A percentile compares a stretch with the other conserved stretches of the same genome.
Evolutionary conservation across 1,140 invertebrate genomes (phyloP).

Genomic region (Drosophila santomea): DNA sequence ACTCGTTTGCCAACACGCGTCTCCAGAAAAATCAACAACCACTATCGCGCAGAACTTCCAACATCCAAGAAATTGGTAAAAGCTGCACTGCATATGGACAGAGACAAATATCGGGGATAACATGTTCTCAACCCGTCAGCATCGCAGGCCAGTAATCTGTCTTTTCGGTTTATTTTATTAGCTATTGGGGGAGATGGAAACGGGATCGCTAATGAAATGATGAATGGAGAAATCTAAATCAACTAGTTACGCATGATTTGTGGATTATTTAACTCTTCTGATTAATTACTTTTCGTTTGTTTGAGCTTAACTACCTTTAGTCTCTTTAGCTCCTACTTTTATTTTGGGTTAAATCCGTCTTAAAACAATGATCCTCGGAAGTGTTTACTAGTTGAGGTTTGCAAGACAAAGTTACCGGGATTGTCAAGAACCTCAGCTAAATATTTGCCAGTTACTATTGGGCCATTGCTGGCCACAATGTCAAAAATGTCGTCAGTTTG

Average conservation of each 20-base stretch:
- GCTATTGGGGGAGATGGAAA: not conserved
- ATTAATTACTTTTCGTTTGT: no score
- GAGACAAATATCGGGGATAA: constrained; percentile 37
- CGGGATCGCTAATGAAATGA: constrained; percentile 14
- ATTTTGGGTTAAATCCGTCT: no score
- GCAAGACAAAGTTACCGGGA: no score
- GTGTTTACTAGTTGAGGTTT: not conserved
- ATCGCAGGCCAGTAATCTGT: constrained; percentile 5
- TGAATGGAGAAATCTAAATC: constrained; percentile 4
- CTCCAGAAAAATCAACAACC: constrained; percentile 43
- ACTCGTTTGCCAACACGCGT: constrained; percentile 71
- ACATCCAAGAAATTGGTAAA: constrained; percentile 20
- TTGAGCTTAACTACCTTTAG: no score
- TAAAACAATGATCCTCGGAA: no score
- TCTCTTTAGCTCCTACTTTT: no score
- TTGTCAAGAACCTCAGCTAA: not conserved
- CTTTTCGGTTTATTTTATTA: constrained; percentile 5
- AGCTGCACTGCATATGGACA: constrained; percentile 35
- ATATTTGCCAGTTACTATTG: constrained; percentile 51
- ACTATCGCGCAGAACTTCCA: constrained; percentile 21
- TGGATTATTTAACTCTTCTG: not conserved
- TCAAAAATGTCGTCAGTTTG: constrained; percentile 58
- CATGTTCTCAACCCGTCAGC: constrained; percentile 30
- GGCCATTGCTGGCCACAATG: constrained; percentile 63
- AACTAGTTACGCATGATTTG: not conserved